Conservation (phyloP, 2,113 vertebrate genomes). For the Xerus inauris region DNA sequence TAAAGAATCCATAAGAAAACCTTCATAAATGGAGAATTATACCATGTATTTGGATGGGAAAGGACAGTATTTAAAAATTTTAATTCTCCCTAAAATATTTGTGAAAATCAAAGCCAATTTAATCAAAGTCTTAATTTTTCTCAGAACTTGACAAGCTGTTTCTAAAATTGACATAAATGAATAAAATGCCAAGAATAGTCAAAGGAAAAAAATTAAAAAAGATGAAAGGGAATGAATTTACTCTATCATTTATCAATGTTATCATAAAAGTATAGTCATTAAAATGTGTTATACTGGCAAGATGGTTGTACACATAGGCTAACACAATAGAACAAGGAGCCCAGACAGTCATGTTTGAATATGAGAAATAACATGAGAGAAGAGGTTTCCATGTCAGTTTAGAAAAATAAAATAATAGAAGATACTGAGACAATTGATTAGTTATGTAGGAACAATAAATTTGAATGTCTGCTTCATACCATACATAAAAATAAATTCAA, state of each 20-base stretch:
- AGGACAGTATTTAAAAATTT: neutral
- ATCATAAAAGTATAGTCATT: neutral
- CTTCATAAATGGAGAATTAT: neutral
- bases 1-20: neutral
- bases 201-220: neutral
- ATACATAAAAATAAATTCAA: neutral
- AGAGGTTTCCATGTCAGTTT: neutral
- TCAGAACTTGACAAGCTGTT: slow-evolving; percentile 20
- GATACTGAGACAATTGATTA: neutral
- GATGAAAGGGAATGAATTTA: neutral
- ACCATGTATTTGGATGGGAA: neutral
- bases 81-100: neutral
- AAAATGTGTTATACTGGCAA: neutral
- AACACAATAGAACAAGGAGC: neutral
- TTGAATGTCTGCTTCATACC: neutral
- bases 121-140: slow-evolving; percentile 10
- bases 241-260: slow-evolving; percentile 4
- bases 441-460: neutral
- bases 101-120: slow-evolving; percentile 15
- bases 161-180: slow-evolving; percentile 2
- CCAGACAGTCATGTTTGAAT: neutral
- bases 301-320: neutral
- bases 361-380: neutral
- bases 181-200: neutral
- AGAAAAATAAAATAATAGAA: slow-evolving; percentile 17